These are phyloP conservation scores for Gortyna flavago DNA, from an alignment of 2,888 invertebrate species.

Conservation along the genomic window DNA sequence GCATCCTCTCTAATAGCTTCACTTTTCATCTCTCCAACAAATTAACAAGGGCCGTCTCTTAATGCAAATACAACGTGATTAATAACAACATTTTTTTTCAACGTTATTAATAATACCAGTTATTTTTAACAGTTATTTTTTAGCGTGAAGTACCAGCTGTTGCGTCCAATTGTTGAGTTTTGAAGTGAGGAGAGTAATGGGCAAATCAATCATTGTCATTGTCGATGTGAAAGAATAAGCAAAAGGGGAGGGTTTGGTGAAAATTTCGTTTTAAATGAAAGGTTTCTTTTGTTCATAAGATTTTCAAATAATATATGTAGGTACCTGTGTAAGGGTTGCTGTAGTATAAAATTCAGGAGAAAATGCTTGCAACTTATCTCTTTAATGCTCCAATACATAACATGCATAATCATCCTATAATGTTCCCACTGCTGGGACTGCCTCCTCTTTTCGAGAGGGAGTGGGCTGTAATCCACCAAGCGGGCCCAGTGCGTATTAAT, in stretches of 20 bases:
- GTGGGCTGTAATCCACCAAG: background rate
- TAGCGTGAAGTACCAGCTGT: constrained; percentile 51
- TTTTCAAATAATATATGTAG: background rate
- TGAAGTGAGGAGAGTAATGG: constrained; percentile 43
- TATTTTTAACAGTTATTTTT: constrained; percentile 72
- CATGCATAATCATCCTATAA: background rate
- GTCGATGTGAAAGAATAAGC: constrained; percentile 24
- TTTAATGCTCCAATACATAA: background rate
- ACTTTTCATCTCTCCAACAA: constrained; percentile 89
- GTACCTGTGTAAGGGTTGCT: too few species aligned
- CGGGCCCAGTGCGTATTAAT: background rate
- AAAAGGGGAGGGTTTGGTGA: background rate
- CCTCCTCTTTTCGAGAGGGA: background rate
- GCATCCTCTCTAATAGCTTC: constrained; percentile 86
- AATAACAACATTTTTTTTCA: constrained; percentile 77
- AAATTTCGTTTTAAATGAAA: constrained; percentile 5
- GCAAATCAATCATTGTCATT: constrained; percentile 52
- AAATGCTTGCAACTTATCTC: background rate
- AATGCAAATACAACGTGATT: constrained; percentile 85
- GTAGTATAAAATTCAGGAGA: background rate
- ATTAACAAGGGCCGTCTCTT: constrained; percentile 83
- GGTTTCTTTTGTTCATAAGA: constrained; percentile 2
- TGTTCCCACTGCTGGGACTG: background rate
- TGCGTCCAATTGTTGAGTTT: constrained; percentile 53
- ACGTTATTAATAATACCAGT: constrained; percentile 82